Percentiles rank a stretch among this genome's conserved stretches.
Evolutionary conservation across 2,797 vertebrate species (phyloP).

Genomic region (Macropus fuliginosus): DNA sequence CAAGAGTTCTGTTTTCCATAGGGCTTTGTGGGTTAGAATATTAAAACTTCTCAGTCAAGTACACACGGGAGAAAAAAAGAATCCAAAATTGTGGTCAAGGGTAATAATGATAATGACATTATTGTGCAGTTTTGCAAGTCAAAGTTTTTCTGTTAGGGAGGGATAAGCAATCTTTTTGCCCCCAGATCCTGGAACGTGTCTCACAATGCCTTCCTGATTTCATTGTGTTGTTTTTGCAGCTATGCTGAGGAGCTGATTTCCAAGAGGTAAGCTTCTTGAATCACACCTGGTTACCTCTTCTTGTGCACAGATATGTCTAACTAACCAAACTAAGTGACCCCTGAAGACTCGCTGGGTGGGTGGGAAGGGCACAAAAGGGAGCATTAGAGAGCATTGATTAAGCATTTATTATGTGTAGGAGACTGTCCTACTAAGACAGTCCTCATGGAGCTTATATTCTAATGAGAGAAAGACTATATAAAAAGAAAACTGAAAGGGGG

Average conservation of each 20-base stretch:
- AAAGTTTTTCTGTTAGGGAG: not conserved
- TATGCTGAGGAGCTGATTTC: not conserved
- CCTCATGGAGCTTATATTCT: not conserved
- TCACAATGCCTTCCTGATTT: not conserved
- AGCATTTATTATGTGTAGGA: not conserved
- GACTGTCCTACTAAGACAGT: not conserved
- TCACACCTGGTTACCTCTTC: not conserved
- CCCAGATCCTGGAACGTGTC: not conserved
- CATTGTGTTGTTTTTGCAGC: not conserved
- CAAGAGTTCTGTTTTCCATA: not conserved
- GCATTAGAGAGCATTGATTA: not conserved
- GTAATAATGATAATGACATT: not conserved
- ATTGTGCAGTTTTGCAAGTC: not conserved
- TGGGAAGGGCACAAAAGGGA: not conserved
- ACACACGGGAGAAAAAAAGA: not conserved
- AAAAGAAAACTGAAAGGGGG: not conserved
- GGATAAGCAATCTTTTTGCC: not conserved
- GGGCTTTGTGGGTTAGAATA: not conserved
- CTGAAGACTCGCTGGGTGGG: not conserved
- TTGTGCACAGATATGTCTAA: not conserved
- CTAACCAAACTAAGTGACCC: not conserved
- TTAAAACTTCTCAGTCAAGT: not conserved
- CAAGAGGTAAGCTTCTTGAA: not conserved
- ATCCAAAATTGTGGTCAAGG: not conserved
- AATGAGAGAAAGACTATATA: not conserved